Base-by-base conservation (phyloP, 2,113 vertebrate species). In the Sorex araneus region DNA sequence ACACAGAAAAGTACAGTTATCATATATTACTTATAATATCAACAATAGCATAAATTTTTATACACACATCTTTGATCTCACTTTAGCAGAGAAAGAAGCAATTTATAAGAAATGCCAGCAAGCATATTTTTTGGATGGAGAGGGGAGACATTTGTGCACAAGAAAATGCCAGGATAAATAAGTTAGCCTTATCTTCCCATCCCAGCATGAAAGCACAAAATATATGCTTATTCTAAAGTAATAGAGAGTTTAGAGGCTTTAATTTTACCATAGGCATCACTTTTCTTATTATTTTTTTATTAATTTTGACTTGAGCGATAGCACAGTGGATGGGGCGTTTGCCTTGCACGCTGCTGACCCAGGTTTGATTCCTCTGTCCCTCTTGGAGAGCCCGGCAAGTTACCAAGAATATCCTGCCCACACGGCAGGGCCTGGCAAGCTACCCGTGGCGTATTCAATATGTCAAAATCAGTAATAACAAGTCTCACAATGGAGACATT, bases 21-120 rank as follows among this genome's bases (percentile, higher is more conserved):
- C 18, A 40, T 40, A 30, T 45, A 86, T 57, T 36, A 92, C 21
- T 94, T 70, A 70, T 47, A 89, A 57, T 87, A 89, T 60, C 45
- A 84, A 84, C 95, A 91, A 78, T 90, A 77, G 54, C 84, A 13
- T 70, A 84, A 30, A 43, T 57, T 69, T 19, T 60, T 90, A 91
- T 1, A 83, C 18, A 64, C 15, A 27, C 7, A 28, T 47, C 63
- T 94, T 86, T 71, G 43, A 54, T 81, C 32, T 83, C 88, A 92
- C 40, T 94, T 94, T 79, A 95, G 82, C 43, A 87, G 40, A n/a
- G 54, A 91, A 94, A 93, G 63, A 88, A 84, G 64, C 40, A 83
- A 84, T 90, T 90, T 90, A 89, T 11, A 95, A 92, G 85, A 94
- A 95, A 96, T 86, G 54, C 67, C 45, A 94, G 45, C 18, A 87